A percentile compares a stretch with the other conserved stretches of the same genome.
phyloP scores from a whole-genome alignment of 2,113 vertebrate genomes.

The Cavia porcellus region DNA sequence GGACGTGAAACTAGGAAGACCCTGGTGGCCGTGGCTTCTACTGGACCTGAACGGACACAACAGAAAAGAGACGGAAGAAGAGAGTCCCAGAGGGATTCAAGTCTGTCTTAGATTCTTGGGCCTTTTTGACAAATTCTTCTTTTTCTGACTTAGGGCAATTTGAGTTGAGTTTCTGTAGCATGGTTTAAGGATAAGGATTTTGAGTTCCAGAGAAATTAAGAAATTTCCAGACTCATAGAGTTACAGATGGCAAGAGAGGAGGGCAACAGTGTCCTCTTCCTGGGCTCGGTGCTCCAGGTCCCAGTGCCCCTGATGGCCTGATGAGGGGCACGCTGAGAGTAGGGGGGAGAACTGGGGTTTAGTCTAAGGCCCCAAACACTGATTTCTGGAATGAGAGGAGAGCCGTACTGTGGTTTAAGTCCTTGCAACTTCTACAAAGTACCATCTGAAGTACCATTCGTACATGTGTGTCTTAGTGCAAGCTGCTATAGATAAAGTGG shows the following conservation, averaged over 20 bases:
- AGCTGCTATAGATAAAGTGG: neutral
- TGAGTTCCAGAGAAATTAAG: neutral
- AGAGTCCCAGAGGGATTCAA: neutral
- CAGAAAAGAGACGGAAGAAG: neutral
- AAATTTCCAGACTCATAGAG: neutral
- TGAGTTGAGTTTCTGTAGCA: neutral
- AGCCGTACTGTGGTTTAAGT: neutral
- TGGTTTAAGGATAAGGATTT: neutral
- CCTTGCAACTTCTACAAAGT: neutral
- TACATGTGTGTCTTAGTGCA: neutral
- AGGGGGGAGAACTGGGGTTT: neutral
- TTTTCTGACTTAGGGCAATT: neutral
- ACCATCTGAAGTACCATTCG: neutral
- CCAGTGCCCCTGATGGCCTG: neutral
- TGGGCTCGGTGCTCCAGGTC: neutral
- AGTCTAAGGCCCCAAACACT: neutral
- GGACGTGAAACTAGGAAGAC: neutral
- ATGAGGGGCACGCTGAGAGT: neutral
- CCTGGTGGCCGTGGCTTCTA: neutral
- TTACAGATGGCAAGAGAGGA: neutral
- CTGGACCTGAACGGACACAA: neutral
- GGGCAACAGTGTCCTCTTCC: neutral
- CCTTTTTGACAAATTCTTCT: neutral
- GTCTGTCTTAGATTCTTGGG: neutral
- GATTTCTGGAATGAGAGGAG: neutral